Percentiles rank a stretch among this genome's conserved stretches.
Conservation (phyloP, 2,113 vertebrate genomes). For the Parus major region DNA sequence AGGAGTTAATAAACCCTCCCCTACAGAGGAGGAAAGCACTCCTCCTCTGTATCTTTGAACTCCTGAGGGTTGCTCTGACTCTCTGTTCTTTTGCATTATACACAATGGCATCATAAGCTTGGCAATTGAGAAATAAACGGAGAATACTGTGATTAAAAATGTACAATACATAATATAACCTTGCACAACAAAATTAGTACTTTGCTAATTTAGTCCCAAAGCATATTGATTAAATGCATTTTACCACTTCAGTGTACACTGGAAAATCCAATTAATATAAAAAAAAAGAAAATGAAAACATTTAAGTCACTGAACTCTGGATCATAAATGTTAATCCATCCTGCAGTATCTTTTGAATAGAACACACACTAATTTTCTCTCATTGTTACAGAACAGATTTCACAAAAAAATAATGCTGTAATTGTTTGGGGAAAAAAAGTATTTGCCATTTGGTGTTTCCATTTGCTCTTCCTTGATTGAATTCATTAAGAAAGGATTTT, state of each 20-base stretch:
- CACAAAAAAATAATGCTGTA: slow-evolving; percentile 56
- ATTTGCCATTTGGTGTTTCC: slow-evolving; percentile 61
- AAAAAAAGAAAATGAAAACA: slow-evolving; percentile 66
- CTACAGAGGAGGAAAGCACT: neutral
- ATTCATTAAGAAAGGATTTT: slow-evolving; percentile 13
- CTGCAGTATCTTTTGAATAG: slow-evolving; percentile 51
- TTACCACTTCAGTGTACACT: slow-evolving; percentile 64
- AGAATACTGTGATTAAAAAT: slow-evolving; percentile 67
- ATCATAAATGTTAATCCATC: slow-evolving; percentile 69
- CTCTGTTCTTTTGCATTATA: slow-evolving; percentile 55
- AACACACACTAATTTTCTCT: slow-evolving; percentile 59
- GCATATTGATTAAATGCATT: slow-evolving; percentile 73
- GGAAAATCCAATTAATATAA: slow-evolving; percentile 72
- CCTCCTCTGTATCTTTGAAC: slow-evolving; percentile 22
- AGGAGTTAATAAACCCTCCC: slow-evolving; percentile 23
- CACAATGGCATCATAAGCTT: slow-evolving; percentile 58
- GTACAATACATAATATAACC: slow-evolving; percentile 63
- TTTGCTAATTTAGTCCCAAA: slow-evolving; percentile 72
- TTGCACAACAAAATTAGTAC: slow-evolving; percentile 69
- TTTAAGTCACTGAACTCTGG: slow-evolving; percentile 60
- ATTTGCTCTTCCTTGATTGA: slow-evolving; percentile 24
- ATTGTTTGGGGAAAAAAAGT: slow-evolving; percentile 32
- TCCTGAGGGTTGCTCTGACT: neutral
- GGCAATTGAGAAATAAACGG: slow-evolving; percentile 61
- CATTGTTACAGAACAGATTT: slow-evolving; percentile 72